Evolutionary conservation across 2,113 vertebrate species (phyloP).

Genomic region (Poeciliopsis prolifica): DNA sequence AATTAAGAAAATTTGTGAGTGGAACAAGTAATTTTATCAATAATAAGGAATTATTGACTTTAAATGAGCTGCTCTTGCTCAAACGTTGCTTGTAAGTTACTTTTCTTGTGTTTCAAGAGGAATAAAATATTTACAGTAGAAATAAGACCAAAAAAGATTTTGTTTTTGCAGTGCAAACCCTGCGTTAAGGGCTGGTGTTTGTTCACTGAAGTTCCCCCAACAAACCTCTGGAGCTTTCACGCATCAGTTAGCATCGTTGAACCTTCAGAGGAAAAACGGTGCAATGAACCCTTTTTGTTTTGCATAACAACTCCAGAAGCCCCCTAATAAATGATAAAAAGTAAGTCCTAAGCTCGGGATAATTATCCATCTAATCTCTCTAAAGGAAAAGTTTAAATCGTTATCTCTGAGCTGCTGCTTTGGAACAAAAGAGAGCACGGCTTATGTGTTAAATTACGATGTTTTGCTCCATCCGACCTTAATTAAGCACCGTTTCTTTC

Average conservation of each 20-base stretch:
- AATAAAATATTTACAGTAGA: too few relatives aligned
- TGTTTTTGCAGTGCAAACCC: not conserved
- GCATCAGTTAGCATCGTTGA: too few relatives aligned
- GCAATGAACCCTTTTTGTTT: conserved; percentile 12
- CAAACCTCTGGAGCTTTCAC: too few relatives aligned
- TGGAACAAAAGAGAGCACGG: not conserved
- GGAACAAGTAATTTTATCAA: too few relatives aligned
- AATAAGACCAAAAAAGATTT: too few relatives aligned
- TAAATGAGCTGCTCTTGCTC: too few relatives aligned
- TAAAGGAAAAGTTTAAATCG: conserved; percentile 12
- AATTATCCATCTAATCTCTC: conserved; percentile 42
- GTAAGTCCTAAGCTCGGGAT: conserved; percentile 18
- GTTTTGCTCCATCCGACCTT: not conserved
- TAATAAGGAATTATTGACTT: too few relatives aligned
- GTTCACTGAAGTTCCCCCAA: too few relatives aligned
- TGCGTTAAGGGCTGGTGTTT: not conserved
- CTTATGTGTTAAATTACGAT: not conserved
- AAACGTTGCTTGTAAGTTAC: too few relatives aligned
- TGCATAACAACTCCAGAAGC: conserved; percentile 2
- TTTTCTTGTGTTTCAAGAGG: too few relatives aligned
- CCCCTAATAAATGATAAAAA: conserved; percentile 41
- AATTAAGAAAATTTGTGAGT: too few relatives aligned
- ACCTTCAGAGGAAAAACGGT: not conserved
- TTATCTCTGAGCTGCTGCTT: not conserved
- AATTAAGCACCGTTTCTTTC: not conserved